Evolutionary conservation across 2,888 invertebrate species (phyloP).

Genomic region (Agriopis marginaria): DNA sequence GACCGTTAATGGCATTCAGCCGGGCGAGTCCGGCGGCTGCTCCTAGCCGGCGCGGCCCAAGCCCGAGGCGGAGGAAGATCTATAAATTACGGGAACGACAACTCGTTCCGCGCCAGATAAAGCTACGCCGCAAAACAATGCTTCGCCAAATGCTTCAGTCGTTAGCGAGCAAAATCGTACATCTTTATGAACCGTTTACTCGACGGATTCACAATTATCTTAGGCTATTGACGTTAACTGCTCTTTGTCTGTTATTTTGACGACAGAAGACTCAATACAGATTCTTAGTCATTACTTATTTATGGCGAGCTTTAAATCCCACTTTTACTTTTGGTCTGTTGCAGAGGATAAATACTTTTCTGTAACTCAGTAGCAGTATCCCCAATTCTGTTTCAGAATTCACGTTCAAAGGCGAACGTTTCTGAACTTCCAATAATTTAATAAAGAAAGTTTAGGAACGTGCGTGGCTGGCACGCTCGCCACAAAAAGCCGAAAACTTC

Average conservation of each 20-base stretch:
- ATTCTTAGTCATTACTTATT: constrained; percentile 48
- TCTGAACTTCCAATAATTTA: constrained; percentile 85
- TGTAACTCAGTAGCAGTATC: constrained; percentile 74
- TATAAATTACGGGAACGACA: constrained; percentile 84
- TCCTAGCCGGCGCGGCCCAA: constrained; percentile 48
- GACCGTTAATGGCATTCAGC: constrained; percentile 76
- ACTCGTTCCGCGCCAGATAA: constrained; percentile 83
- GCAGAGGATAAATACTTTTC: constrained; percentile 64
- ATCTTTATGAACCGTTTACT: constrained; percentile 80
- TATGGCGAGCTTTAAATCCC: constrained; percentile 47
- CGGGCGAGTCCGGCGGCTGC: constrained; percentile 45
- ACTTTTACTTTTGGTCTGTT: constrained; percentile 48
- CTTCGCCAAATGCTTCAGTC: constrained; percentile 77
- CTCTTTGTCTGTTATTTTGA: constrained; percentile 55
- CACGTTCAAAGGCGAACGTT: constrained; percentile 83
- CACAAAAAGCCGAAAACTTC: constrained; percentile 86
- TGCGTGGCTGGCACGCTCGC: constrained; percentile 83
- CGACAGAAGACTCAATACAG: constrained; percentile 42
- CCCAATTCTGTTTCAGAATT: constrained; percentile 75
- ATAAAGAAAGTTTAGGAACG: constrained; percentile 85
- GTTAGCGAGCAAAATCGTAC: constrained; percentile 74
- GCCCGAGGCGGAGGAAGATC: constrained; percentile 79
- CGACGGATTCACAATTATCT: constrained; percentile 66
- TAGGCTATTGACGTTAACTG: constrained; percentile 57
- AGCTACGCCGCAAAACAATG: constrained; percentile 83